phyloP scores from a whole-genome alignment of 1,140 invertebrate genomes.

The Panulirus ornatus region DNA sequence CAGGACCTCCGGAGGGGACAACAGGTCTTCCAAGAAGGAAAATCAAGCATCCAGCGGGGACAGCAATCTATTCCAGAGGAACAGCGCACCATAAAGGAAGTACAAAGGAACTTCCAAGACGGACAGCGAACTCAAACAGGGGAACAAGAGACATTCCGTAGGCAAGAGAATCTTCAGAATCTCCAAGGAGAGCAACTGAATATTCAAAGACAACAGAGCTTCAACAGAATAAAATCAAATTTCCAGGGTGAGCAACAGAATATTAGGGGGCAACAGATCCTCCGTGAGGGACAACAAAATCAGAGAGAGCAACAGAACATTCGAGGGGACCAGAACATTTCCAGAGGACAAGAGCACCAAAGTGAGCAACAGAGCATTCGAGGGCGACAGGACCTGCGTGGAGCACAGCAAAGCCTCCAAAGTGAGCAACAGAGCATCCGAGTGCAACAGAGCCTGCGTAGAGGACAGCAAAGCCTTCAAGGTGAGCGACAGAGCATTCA shows the following conservation, averaged over 20 bases:
- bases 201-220: too few relatives aligned
- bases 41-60: not conserved
- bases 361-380: not conserved
- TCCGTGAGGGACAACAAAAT: not conserved
- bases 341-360: not conserved
- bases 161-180: not conserved
- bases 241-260: too few relatives aligned
- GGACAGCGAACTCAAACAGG: not conserved
- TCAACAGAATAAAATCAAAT: too few relatives aligned
- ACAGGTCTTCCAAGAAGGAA: not conserved
- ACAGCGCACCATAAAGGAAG: not conserved
- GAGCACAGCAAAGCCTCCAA: not conserved
- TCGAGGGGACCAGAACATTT: not conserved
- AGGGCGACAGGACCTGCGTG: not conserved
- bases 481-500: not conserved
- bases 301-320: not conserved
- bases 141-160: not conserved
- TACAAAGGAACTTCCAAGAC: not conserved
- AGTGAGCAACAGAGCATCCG: not conserved
- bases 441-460: not conserved
- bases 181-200: constrained; percentile 11
- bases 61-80: not conserved
- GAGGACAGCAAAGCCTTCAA: not conserved
- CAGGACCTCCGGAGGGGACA: not conserved
- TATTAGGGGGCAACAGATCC: not conserved